Evolutionary conservation across 1,140 invertebrate genomes (phyloP), one percentile per base, ranked within the genome.

Genomic region (Orius insidiosus): DNA sequence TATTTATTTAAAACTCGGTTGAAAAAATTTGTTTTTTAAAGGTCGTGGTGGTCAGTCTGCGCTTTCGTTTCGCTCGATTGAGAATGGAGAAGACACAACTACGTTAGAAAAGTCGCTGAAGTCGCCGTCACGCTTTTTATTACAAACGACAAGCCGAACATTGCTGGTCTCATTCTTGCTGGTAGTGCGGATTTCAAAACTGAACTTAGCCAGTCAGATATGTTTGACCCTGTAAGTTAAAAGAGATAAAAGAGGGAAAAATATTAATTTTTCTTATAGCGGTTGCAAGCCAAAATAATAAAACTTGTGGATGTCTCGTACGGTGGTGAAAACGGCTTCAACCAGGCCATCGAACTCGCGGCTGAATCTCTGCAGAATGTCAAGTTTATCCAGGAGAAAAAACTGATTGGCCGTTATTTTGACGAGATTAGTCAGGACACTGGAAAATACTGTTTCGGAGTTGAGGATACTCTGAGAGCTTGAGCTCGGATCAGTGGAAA

Each of bases 31-130:
- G 8, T 35, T 3, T 36, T 19, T 11, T 60, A 7, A 51, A 80
- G 78, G 78, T 35, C 81, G 95, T 70, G 96, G 96, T 73, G 95
- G 96, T 78, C 96, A 99, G 66, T 99, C 96, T 33, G 95, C 96
- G 15, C 68, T 98, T n/a, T 50, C 92, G 96, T 80, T 99, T 99
- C 71, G 95, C 95, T 47, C 87, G 96, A 70, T 71, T 99, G 48
- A 76, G 96, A 58, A 97, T 98, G 92, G 96, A 99, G 71, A 99
- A 99, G 96, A 54, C 96, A 99, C 71, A 99, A 99, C 64, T 99
- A 99, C 63, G 93, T 98, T 31, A 71, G 96, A 53, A 98, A 99
- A 75, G 94, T 99, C 40, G 94, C 95, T 13, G 96, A 99, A 72
- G 92, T 94, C 1, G 94, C 95, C 6, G 94, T 92, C 1, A 83